Conservation (phyloP, 2,888 invertebrate species). For the Cheilosia soror region DNA sequence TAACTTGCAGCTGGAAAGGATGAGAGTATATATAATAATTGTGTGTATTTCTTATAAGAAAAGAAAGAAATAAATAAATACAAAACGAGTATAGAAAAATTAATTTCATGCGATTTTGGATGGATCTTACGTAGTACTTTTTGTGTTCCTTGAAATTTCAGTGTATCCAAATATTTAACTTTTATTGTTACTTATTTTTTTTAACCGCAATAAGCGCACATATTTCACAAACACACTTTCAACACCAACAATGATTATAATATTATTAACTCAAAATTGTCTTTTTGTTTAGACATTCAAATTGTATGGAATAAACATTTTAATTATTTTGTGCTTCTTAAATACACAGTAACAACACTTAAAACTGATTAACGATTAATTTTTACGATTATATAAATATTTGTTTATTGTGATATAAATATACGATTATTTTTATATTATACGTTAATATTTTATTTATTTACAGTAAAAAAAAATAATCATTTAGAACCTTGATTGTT, state of each 20-base stretch:
- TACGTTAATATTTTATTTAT: slow-evolving; percentile 30
- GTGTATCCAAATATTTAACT: slow-evolving; percentile 56
- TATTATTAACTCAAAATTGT: slow-evolving; percentile 2
- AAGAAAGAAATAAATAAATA: neutral
- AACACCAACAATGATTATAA: slow-evolving; percentile 41
- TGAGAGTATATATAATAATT: slow-evolving; percentile 3
- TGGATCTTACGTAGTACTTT: slow-evolving; percentile 67
- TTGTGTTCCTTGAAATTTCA: slow-evolving; percentile 36
- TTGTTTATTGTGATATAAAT: slow-evolving; percentile 8
- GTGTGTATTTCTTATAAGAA: slow-evolving; percentile 1
- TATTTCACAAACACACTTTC: slow-evolving; percentile 42
- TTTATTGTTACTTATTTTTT: slow-evolving; percentile 17
- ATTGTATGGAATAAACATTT: slow-evolving; percentile 10
- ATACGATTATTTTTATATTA: slow-evolving; percentile 22
- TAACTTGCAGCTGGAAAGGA: slow-evolving; percentile 67
- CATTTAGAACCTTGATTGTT: slow-evolving; percentile 70
- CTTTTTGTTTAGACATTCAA: slow-evolving; percentile 4
- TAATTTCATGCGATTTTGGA: slow-evolving; percentile 57
- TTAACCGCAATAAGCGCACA: neutral
- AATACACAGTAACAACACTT: slow-evolving; percentile 72
- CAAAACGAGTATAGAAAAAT: neutral
- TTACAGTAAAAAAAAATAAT: slow-evolving; percentile 40
- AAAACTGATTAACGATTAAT: slow-evolving; percentile 74
- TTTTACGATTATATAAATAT: slow-evolving; percentile 16
- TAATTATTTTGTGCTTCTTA: slow-evolving; percentile 3